Evolutionary conservation across 2,113 vertebrate species (phyloP), one percentile per base, ranked within the genome.

Genomic region (Antigone vipio): DNA sequence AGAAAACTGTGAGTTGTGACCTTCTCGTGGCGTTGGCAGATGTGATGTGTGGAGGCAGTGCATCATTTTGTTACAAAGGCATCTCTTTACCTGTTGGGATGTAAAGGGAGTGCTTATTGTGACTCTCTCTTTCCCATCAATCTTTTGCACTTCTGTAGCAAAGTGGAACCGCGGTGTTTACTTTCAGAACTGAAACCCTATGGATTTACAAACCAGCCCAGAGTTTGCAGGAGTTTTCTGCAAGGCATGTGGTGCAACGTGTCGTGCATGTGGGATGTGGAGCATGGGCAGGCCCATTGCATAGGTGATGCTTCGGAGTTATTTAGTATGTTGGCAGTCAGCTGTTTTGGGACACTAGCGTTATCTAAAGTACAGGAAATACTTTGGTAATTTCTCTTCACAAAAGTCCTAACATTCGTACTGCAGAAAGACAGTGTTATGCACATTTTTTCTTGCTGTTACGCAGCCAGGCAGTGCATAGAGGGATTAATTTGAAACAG

Each of bases 161-260:
- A 44, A 59, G n/a, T 52, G 3, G 13, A 47, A 73, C 27, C 0
- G 2, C 2, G 0, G 3, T 50, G 12, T 79, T 75, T 72, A 15
- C 59, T 64, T 79, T 85, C 22, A 4, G 1, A 80, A 50, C 63
- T 13, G 38, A 88, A 72, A 63, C 7, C 3, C 7, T 24, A 0
- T 9, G 32, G 29, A 14, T 20, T 72, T 91, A 26, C 14, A 83
- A 67, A 68, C 4, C 11, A 6, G 7, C 20, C 2, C 6, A n/a
- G 52, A 63, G 24, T 38, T 56, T 73, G 38, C 13, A 44, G 22
- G 11, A 27, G 7, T 38, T 80, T 86, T 73, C 32, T 83, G n/a
- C 52, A 32, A 30, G 20, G 10, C 23, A 2, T 5, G 4, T 29
- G 34, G 45, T 84, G 15, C 47, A 72, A 35, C 1, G 0, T 58